Conservation (phyloP, 2,888 invertebrate genomes). For the Drosophila niveifrons region DNA sequence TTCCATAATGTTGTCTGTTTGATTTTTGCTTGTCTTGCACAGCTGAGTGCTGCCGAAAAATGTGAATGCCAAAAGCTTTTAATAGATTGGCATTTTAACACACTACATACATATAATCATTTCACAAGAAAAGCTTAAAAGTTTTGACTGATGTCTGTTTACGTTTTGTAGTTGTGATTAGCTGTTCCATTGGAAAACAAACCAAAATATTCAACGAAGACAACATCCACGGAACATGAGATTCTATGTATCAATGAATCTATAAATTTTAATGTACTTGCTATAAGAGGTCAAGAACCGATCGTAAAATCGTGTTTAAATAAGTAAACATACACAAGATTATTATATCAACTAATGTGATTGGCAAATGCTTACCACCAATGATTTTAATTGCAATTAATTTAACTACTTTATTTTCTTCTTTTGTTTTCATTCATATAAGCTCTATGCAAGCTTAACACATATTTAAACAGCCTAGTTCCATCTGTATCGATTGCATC, state of each 20-base stretch:
- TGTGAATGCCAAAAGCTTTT: conserved; percentile 7
- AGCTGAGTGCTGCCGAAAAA: neutral
- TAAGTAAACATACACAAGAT: too few species aligned
- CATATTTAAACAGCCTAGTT: neutral
- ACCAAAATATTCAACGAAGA: neutral
- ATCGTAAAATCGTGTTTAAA: neutral
- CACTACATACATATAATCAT: conserved; percentile 10
- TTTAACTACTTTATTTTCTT: too few species aligned
- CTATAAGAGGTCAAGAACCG: neutral
- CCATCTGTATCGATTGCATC: neutral
- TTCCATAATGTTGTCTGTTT: conserved; percentile 20
- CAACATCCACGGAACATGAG: neutral
- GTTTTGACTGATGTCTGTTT: neutral
- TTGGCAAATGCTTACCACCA: too few species aligned
- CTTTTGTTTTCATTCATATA: neutral
- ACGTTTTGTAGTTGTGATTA: neutral
- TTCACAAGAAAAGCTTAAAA: conserved; percentile 19
- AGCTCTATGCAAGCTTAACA: neutral
- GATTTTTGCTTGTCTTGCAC: neutral
- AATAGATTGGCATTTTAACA: neutral
- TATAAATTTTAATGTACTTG: neutral
- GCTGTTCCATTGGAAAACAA: neutral
- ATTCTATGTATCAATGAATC: neutral
- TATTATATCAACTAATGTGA: too few species aligned
- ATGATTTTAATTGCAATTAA: too few species aligned